Evolutionary conservation across 2,797 vertebrate genomes (phyloP).

Genomic region (Scarus forsteni): DNA sequence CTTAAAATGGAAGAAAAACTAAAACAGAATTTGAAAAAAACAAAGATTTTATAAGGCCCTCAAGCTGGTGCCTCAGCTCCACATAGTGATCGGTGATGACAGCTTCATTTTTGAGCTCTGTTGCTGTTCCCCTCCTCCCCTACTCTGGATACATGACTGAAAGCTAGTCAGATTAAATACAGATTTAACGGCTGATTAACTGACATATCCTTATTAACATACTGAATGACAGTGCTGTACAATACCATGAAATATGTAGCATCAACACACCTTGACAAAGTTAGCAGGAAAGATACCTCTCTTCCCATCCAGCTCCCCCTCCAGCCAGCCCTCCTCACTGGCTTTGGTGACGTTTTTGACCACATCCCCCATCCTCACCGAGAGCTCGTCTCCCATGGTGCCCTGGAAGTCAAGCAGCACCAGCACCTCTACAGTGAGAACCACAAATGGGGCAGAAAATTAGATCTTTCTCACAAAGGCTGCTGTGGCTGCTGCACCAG

Average conservation of each 20-base stretch:
- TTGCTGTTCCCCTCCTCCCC: too few relatives aligned
- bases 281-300: conserved; percentile 87
- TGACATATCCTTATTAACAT: too few relatives aligned
- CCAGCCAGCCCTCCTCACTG: conserved; percentile 87
- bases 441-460: conserved; percentile 69
- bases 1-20: too few relatives aligned
- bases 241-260: background rate
- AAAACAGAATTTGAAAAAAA: too few relatives aligned
- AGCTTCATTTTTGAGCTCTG: too few relatives aligned
- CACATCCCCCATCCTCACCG: conserved; percentile 84
- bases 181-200: too few relatives aligned
- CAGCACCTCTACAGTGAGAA: conserved; percentile 83
- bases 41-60: too few relatives aligned
- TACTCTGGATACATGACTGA: too few relatives aligned
- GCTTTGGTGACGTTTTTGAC: conserved; percentile 84
- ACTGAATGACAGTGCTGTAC: background rate
- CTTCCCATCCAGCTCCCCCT: conserved; percentile 84
- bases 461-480: conserved; percentile 41
- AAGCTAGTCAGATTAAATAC: too few relatives aligned
- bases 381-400: conserved; percentile 84
- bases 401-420: conserved; percentile 87
- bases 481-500: conserved; percentile 20
- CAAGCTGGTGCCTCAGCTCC: too few relatives aligned
- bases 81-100: too few relatives aligned
- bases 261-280: conserved; percentile 86